Percentiles rank a stretch among this genome's conserved stretches.
These are phyloP conservation scores for Imbricaverruca yamaguchii DNA, from an alignment of 2,888 invertebrate species.

Conservation along the genomic window DNA sequence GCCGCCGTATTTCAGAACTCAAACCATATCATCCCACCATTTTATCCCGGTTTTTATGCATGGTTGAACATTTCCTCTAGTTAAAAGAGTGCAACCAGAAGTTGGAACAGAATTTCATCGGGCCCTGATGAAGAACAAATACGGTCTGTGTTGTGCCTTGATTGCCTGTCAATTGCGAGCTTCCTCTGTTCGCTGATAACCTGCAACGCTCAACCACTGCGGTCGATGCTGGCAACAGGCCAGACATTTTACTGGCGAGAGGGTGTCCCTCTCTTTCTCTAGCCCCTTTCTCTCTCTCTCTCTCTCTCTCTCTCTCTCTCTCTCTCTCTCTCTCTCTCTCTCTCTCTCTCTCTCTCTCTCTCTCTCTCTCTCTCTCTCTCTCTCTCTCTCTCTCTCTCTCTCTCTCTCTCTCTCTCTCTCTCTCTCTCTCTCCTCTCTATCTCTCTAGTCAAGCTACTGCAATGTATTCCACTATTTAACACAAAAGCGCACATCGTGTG, in stretches of 20 bases:
- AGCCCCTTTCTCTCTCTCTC: not conserved
- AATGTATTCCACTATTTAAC: too few species aligned
- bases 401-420: not conserved
- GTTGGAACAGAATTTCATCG: constrained; percentile 5
- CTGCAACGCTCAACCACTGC: too few species aligned
- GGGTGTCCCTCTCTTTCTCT: not conserved
- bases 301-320: not conserved
- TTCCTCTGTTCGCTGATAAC: too few species aligned
- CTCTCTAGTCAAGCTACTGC: not conserved
- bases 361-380: not conserved
- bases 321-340: not conserved
- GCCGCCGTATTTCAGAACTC: not conserved
- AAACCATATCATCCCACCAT: constrained; percentile 7
- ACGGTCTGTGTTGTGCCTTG: not conserved
- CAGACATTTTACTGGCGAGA: too few species aligned
- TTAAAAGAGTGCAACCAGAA: constrained; percentile 3
- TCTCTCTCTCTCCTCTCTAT: not conserved
- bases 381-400: not conserved
- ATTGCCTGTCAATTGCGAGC: not conserved
- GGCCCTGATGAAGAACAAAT: constrained; percentile 15
- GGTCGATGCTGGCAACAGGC: too few species aligned
- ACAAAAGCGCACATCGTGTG: too few species aligned
- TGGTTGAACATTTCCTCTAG: not conserved
- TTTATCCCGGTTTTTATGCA: constrained; percentile 14
- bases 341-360: not conserved